Evolutionary conservation across 2,888 invertebrate genomes (phyloP), one percentile per base, ranked within the genome.

Genomic region (Cryptosula pallasiana): DNA sequence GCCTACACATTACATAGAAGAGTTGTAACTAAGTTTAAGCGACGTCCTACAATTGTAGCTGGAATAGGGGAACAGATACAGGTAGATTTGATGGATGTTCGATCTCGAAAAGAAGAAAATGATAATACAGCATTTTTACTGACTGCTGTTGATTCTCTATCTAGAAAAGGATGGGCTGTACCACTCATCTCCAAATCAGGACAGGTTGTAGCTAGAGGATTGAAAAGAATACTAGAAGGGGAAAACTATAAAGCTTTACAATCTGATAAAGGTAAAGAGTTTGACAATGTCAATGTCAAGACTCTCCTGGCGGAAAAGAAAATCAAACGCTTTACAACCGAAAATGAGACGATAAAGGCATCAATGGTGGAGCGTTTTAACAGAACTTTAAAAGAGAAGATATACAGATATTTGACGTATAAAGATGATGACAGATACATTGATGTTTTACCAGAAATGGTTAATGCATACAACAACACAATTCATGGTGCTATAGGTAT

Each of bases 351-450:
- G 16, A n/a, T 55, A 5, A 55, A 55, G 23, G 55, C 55, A n/a
- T 55, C 55, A n/a, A n/a, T 55, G 23, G 55, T 55, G 3, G 55
- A 55, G 55, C 55, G 55, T 25, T 55, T 55, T 13, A 55, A 55
- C 55, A 55, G 23, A n/a, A 55, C 55, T 16, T 55, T 55, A 3
- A 20, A 55, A 23, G 25, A 20, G 23, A 13, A 20, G 5, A 5
- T 55, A 55, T 55, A 55, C 55, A 55, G 55, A 23, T 55, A 25
- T 20, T 13, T 55, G n/a, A 55, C 55, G 5, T n/a, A 55, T 25
- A 55, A 5, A n/a, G 25, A 55, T n/a, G 25, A 23, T 25, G 5
- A 20, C 16, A 20, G 23, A 5, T 55, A 55, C 55, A 55, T 55
- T n/a, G 55, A 55, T 13, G 25, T 13, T 13, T n/a, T 55, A 55